phyloP scores from a whole-genome alignment of 2,888 invertebrate species.

The Idaea dimidiata region DNA sequence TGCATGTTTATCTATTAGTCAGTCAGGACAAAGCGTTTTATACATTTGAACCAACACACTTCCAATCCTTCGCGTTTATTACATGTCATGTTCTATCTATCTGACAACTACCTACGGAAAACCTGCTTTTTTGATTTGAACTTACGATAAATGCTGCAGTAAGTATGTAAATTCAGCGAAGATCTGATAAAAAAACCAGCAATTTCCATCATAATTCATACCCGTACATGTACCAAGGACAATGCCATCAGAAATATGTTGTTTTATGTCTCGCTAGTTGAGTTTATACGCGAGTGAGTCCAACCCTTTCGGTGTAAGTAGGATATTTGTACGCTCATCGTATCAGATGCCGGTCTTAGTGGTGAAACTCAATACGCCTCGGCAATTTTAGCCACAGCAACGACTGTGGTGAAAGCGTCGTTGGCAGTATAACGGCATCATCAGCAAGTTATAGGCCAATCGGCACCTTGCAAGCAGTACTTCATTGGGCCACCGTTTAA shows the following conservation, averaged over 20 bases:
- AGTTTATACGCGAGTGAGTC: conserved; percentile 31
- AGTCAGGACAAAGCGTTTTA: no score
- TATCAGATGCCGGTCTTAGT: conserved; percentile 11
- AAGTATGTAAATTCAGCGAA: no score
- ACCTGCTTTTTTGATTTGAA: no score
- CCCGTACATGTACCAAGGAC: conserved; percentile 18
- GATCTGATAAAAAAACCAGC: neutral
- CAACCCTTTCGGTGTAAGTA: conserved; percentile 30
- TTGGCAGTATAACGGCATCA: neutral
- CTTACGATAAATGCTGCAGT: no score
- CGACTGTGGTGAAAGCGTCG: neutral
- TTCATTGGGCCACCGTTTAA: no score
- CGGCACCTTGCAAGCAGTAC: no score
- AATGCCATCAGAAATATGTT: conserved; percentile 29
- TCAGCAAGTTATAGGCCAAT: no score
- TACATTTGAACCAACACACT: no score
- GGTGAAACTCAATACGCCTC: neutral
- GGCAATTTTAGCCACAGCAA: neutral
- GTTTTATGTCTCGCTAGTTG: conserved; percentile 32
- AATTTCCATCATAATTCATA: neutral
- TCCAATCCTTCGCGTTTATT: no score
- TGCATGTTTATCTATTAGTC: no score
- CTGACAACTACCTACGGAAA: no score
- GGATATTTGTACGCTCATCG: conserved; percentile 25
- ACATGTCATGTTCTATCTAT: no score